Base-by-base conservation (phyloP, 2,797 vertebrate genomes). In the Dipus sagitta region DNA sequence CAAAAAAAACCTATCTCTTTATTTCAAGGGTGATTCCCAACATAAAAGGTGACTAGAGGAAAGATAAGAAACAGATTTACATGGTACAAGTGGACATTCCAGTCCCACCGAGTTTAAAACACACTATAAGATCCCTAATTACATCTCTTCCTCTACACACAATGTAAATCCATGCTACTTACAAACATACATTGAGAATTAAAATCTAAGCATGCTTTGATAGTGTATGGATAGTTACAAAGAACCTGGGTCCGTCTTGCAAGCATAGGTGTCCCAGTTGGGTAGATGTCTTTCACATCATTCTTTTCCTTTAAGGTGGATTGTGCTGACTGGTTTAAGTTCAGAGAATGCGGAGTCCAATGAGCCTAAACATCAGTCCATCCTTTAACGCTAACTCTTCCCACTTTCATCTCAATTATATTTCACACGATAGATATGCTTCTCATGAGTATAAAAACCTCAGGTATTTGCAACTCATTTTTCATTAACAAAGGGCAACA, bases 401-500 rank as follows among this genome's bases (percentile, higher is more conserved):
- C 28, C 17, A 82, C 47, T 28, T 74, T 47, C 54, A 70, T 47
- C 52, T 90, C 67, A 70, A 74, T 86, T 77, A 81, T 80, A 64
- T 75, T 85, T 79, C 77, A 65, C 1, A 12, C 18, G 38, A 89
- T 10, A 88, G 32, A 17, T 64, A 60, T 83, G 28, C 24, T 34
- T 72, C 60, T 64, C 52, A 78, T 70, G 72, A 83, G 84, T 34
- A 71, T 6, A 78, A 85, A 90, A 80, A 70, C 15, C 24, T 78
- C 14, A 76, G 52, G 42, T 81, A 60, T 64, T 82, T 75, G 34
- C 52, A 64, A 52, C 67, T 86, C 26, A 77, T 65, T 94, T 90
- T 91, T 88, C 68, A 86, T 72, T 67, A 76, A 74, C 90, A 83
- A 64, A 15, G n/a, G 12, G 58, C 79, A 34, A 79, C 52, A 64